Percentiles rank a stretch among this genome's conserved stretches.
Conservation (phyloP, 2,888 invertebrate species). For the Orthosia cruda region DNA sequence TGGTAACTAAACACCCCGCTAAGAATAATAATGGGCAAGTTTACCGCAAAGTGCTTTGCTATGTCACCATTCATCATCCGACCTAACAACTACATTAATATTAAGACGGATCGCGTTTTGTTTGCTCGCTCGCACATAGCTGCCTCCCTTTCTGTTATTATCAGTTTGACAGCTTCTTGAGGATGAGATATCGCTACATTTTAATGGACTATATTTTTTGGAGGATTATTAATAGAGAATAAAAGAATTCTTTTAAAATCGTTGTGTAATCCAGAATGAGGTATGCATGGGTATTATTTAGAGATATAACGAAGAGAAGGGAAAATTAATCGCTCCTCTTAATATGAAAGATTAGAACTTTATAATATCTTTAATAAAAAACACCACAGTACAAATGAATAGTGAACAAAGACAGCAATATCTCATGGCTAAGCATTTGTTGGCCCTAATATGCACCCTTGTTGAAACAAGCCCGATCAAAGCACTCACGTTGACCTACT, state of each 20-base stretch:
- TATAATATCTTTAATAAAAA: conserved; percentile 6
- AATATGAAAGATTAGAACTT: conserved; percentile 17
- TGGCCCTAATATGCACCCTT: conserved; percentile 60
- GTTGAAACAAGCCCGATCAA: conserved; percentile 49
- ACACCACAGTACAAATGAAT: not conserved
- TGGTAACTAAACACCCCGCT: conserved; percentile 81
- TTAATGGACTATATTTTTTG: conserved; percentile 70
- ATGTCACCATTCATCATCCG: conserved; percentile 89
- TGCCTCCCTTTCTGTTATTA: conserved; percentile 76
- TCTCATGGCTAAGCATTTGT: conserved; percentile 11
- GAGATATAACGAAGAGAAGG: conserved; percentile 27
- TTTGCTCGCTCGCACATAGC: conserved; percentile 73
- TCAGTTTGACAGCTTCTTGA: conserved; percentile 81
- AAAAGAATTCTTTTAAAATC: conserved; percentile 49
- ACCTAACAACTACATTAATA: conserved; percentile 85
- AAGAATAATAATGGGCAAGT: conserved; percentile 87
- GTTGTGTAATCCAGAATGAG: conserved; percentile 48
- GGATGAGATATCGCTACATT: conserved; percentile 72
- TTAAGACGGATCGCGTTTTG: conserved; percentile 85
- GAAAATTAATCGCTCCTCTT: conserved; percentile 34
- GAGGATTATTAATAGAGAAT: conserved; percentile 67
- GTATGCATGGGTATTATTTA: conserved; percentile 46
- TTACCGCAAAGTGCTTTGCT: conserved; percentile 90
- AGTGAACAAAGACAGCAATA: conserved; percentile 11
- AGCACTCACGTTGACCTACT: conserved; percentile 50